Base-by-base conservation (phyloP, 2,888 invertebrate genomes). In the Resseliella maxima region DNA sequence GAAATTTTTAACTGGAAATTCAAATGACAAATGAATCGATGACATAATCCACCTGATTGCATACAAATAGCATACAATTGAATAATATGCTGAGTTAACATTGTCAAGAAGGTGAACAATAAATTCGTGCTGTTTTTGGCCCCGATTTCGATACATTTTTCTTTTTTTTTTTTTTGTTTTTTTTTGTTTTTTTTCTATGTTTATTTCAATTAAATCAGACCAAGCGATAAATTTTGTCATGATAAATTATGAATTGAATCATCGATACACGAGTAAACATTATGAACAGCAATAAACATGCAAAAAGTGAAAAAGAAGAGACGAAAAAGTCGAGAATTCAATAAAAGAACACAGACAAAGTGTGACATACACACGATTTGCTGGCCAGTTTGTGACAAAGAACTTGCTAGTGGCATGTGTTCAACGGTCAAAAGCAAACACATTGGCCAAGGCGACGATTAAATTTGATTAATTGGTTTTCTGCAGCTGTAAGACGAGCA, bases 361-460 rank as follows among this genome's bases (percentile, higher is more conserved):
- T 18, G 18, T 18, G 46, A 50, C 18, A 18, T 2, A 12, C 41
- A 41, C 2, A 50, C 18, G 46, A 15, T n/a, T n/a, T n/a, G n/a
- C n/a, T n/a, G 18, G 46, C 46, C 46, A 50, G 59, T 59, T n/a
- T 59, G 59, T 59, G 59, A 59, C 59, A 59, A 24, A 59, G 59
- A 59, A 59, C 59, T 59, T 59, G 36, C 35, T 35, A 72, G 72
- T 35, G 3, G 31, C 35, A n/a, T 35, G 10, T 35, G 36, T 31
- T 35, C 31, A 64, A 72, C 36, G 72, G 72, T 72, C 72, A 72
- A 72, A n/a, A 72, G 59, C 59, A 59, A n/a, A 72, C 50, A 64
- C 64, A 27, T 72, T 72, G 72, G 72, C 72, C 72, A 72, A 72
- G 72, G 72, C 72, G 72, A 72, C 72, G 72, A 72, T 72, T 72